Base-by-base conservation (phyloP, 2,797 vertebrate species). In the Carapus acus region DNA sequence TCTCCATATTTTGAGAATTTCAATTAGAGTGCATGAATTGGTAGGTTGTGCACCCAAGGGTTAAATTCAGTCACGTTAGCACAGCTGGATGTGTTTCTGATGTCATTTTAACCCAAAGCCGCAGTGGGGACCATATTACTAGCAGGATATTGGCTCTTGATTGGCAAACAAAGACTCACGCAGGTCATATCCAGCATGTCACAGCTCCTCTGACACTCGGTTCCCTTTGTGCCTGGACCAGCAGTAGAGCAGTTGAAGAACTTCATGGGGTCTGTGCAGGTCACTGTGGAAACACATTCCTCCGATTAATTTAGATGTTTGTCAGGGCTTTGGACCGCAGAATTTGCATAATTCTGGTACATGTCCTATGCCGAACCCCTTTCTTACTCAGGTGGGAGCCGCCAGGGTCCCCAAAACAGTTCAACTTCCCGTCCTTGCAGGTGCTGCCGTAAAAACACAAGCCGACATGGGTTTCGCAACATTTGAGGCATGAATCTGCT, bases 171-270 rank as follows among this genome's bases (percentile, higher is more conserved):
- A 8, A 27, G 11, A 91, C 93, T 92, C 79, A 96, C 93, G 64
- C 93, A 96, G 17, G 85, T 76, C 74, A 87, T 83, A 40, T 94
- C 90, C 41, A 93, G 73, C 0, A 80, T 88, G 45, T 82, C 83
- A 66, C 93, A 95, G 71, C 90, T 93, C 61, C 90, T 88, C 52
- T 91, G 88, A 29, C 93, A 96, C 69, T 90, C 91, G 1, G 78
- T 68, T 31, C 91, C 92, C 5, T 27, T 83, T 9, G 62, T 50
- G 39, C 74, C 85, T 1, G 58, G 69, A 0, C 80, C 64, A 51
- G 33, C 18, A 1, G 78, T 83, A 49, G 54, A 77, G 54, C 93
- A 96, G 77, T 94, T 78, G 14, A 92, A 82, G 71, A 85, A 90
- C 54, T 88, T 69, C 90, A 90, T 89, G 15, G 91, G 92, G 16